Evolutionary conservation across 2,113 vertebrate genomes (phyloP).

Genomic region (Dromas ardeola): DNA sequence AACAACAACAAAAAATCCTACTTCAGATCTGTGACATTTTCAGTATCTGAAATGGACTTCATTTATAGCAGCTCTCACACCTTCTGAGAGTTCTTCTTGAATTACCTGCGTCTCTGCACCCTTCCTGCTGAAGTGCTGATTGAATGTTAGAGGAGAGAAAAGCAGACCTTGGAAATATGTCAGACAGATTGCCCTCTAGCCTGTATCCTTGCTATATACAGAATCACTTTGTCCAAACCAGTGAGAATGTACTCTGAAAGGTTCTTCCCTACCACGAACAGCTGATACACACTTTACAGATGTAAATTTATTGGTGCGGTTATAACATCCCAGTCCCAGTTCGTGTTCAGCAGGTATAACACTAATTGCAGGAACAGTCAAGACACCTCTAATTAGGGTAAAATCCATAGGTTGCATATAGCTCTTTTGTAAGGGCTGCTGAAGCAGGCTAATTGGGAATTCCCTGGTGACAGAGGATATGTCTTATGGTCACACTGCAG

Average conservation of each 20-base stretch:
- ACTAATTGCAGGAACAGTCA: neutral
- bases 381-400: slow-evolving; percentile 21
- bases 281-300: neutral
- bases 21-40: neutral
- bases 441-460: slow-evolving; percentile 12
- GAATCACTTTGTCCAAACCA: neutral
- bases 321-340: neutral
- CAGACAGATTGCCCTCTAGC: neutral
- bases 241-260: neutral
- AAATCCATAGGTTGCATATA: neutral
- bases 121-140: neutral
- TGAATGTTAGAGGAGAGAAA: neutral
- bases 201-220: neutral
- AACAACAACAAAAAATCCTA: neutral
- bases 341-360: neutral
- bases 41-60: neutral
- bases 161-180: neutral
- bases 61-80: neutral
- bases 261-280: neutral
- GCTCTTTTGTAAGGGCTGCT: neutral
- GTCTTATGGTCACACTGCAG: neutral
- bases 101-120: neutral
- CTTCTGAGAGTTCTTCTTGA: neutral
- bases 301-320: neutral
- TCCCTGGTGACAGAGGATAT: neutral